Evolutionary conservation across 2,113 vertebrate genomes (phyloP), one percentile per base, ranked within the genome.

Genomic region (Megalops atlanticus): DNA sequence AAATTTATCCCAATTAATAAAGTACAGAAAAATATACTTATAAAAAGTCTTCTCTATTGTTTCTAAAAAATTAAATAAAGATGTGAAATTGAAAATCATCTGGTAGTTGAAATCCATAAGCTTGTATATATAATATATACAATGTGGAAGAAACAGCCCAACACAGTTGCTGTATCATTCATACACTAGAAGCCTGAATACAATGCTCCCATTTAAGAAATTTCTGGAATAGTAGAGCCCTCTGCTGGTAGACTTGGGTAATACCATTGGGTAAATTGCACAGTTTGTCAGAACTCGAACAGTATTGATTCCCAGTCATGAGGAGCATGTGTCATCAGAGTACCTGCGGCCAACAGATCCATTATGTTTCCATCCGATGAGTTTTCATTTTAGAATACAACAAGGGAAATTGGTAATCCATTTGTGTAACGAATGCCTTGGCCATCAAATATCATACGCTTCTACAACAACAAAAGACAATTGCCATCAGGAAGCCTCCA

Each of bases 361-460:
- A 87, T 90, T 81, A 91, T 91, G 88, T 90, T 78, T 84, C 85
- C 87, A 73, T 86, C 86, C 87, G 84, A 82, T 71, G 81, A 82
- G 74, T 79, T 69, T 70, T 35, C 76, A 40, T 74, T 45, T 81
- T 80, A 87, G 85, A 89, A 64, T 64, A 31, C 85, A 89, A 82
- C 84, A 85, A 77, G 85, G 87, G 78, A 84, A 84, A 79, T 78
- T 83, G 41, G 75, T 80, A 82, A 85, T 70, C 58, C 80, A 81
- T 85, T 84, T 87, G 78, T 86, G 83, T 87, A 88, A 88, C 88
- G 77, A 71, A 33, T n/a, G 40, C 41, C 43, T 54, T 89, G 82
- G 73, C 84, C 88, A 77, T 36, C 70, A 80, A 87, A 88, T 88
- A 49, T 83, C 74, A 84, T 79, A 71, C 70, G 75, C 43, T 85